Evolutionary conservation across 2,888 invertebrate genomes (phyloP), one percentile per base, ranked within the genome.

Genomic region (Microctonus aethiopoides): DNA sequence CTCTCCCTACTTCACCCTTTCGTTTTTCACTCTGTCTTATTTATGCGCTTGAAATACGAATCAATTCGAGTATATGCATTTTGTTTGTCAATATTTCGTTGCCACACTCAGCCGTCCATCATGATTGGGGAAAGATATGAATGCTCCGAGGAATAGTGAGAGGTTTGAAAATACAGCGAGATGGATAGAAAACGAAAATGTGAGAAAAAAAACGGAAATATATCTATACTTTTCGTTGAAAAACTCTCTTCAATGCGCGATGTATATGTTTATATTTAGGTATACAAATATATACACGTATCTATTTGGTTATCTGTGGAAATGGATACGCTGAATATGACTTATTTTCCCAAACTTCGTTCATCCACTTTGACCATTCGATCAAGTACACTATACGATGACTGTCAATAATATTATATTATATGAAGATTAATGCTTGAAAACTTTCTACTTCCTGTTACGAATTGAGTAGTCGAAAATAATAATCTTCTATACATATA

Each of bases 61-160:
- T 66, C 66, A 57, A 41, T 29, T 56, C 52, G 51, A 32, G 52
- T 52, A 13, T 63, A 63, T 52, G 10, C 29, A 63, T 63, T 63
- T 63, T 46, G 63, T 63, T 52, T 63, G 51, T 63, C 63, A 32
- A 63, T 63, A 52, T 63, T 63, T 26, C 52, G 63, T 51, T 29
- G 63, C 52, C 51, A 51, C 20, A 51, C 22, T 20, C 63, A 34
- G 20, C 16, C 51, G 52, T 52, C 32, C 29, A 63, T 63, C 52
- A 63, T 63, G 61, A 61, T 29, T 13, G 26, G 16, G 16, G 22
- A 6, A 61, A 26, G 34, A 51, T 29, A 51, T 29, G 16, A 52
- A 51, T 32, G 51, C 34, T 32, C 51, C n/a, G 10, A 63, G 52
- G 22, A 52, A 34, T 34, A 51, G 20, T 32, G 22, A 5, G 36